Conservation (phyloP, 2,113 vertebrate species). For the Mystacornis crossleyi region DNA sequence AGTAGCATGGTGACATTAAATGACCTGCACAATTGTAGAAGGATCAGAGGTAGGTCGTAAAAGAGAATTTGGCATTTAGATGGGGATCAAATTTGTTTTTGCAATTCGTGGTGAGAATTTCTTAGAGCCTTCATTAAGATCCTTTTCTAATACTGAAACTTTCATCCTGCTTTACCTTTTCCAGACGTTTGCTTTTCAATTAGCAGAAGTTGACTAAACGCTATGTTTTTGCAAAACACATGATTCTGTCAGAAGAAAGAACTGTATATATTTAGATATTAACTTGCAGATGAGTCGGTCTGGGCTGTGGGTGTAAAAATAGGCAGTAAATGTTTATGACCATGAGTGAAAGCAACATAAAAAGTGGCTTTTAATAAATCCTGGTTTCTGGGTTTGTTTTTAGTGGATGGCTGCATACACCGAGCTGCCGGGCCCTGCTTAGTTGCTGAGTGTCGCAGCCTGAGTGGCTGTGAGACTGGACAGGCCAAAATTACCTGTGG, state of each 20-base stretch:
- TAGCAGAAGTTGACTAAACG: not conserved
- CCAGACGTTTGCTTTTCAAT: not conserved
- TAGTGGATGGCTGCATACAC: constrained; percentile 98
- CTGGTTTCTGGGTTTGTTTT: constrained; percentile 8
- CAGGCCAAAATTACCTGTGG: constrained; percentile 96
- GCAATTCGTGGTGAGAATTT: not conserved
- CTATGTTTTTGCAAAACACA: not conserved
- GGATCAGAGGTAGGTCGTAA: not conserved
- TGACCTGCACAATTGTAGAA: not conserved
- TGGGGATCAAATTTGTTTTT: not conserved
- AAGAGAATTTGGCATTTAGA: not conserved
- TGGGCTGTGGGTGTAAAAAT: not conserved
- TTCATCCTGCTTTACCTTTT: not conserved
- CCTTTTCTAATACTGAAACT: not conserved
- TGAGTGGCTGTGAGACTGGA: constrained; percentile 94
- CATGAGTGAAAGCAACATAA: accelerated
- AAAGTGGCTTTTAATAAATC: not conserved
- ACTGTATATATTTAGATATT: accelerated
- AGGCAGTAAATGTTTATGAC: not conserved
- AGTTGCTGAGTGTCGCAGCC: constrained; percentile 89
- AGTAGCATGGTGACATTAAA: not conserved
- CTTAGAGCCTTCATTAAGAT: not conserved
- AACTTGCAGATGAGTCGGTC: not conserved
- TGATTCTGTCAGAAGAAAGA: not conserved
- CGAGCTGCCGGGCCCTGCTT: constrained; percentile 92